Evolutionary conservation across 1,140 invertebrate species (phyloP).

Genomic region (Drosophila obscura): DNA sequence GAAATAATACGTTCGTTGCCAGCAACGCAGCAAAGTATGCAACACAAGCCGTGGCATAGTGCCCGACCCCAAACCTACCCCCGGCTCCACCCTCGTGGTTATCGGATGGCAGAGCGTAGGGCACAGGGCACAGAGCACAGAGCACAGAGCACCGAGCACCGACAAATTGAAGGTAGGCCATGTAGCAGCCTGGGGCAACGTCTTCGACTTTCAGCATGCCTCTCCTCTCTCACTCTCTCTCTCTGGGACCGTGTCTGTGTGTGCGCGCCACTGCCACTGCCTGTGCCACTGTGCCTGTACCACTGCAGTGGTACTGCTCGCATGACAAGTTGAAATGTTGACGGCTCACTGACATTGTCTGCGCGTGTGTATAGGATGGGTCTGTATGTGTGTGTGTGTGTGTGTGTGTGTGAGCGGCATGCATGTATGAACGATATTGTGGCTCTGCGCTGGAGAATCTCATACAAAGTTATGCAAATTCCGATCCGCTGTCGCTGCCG

Average conservation of each 20-base stretch:
- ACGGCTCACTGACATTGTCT: slow-evolving; percentile 72
- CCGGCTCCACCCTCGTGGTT: slow-evolving; percentile 16
- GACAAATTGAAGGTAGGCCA: slow-evolving; percentile 78
- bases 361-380: slow-evolving; percentile 21
- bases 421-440: slow-evolving; percentile 81
- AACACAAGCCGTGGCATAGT: slow-evolving; percentile 32
- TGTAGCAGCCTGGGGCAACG: slow-evolving; percentile 46
- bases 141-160: slow-evolving; percentile 29
- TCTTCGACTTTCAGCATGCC: slow-evolving; percentile 49
- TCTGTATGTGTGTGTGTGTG: slow-evolving; percentile 6
- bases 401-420: slow-evolving; percentile 41
- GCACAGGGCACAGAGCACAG: too few species aligned
- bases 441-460: slow-evolving; percentile 70
- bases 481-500: slow-evolving; percentile 63
- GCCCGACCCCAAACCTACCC: background rate
- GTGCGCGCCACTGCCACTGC: slow-evolving; percentile 7
- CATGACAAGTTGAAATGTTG: slow-evolving; percentile 81
- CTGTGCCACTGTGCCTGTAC: slow-evolving; percentile 39
- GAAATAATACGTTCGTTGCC: slow-evolving; percentile 77
- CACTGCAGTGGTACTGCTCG: slow-evolving; percentile 57
- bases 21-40: slow-evolving; percentile 50
- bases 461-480: slow-evolving; percentile 82
- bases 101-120: slow-evolving; percentile 51
- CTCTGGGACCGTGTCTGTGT: slow-evolving; percentile 2
- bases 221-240: background rate